phyloP scores from a whole-genome alignment of 2,888 invertebrate species.

The Lathronympha strigana region DNA sequence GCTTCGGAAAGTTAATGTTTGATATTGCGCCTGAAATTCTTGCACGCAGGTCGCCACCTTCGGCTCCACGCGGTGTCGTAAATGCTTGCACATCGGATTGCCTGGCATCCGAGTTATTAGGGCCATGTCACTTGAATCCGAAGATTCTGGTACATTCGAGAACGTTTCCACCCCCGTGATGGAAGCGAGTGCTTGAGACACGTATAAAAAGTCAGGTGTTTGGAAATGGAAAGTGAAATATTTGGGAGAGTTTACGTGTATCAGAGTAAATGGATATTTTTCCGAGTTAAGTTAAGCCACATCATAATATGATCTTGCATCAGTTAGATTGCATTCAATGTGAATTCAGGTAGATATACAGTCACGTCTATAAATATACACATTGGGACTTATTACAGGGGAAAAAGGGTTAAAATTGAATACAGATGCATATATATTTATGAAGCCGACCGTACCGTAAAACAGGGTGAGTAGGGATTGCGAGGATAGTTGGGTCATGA shows the following conservation, averaged over 20 bases:
- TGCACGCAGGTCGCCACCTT: slow-evolving; percentile 27
- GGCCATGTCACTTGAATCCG: slow-evolving; percentile 24
- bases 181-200: slow-evolving; percentile 28
- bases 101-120: slow-evolving; percentile 1
- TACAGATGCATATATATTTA: no score
- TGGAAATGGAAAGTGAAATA: slow-evolving; percentile 12
- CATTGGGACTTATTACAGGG: no score
- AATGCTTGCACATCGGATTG: slow-evolving; percentile 6
- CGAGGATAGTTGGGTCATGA: no score
- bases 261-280: slow-evolving; percentile 10
- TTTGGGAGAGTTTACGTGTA: slow-evolving; percentile 1
- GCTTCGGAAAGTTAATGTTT: not conserved
- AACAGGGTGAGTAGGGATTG: no score
- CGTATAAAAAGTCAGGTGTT: slow-evolving; percentile 16
- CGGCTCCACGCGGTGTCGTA: slow-evolving; percentile 26
- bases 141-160: slow-evolving; percentile 27
- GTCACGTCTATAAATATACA: no score
- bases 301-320: not conserved
- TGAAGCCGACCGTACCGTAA: no score
- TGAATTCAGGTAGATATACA: no score
- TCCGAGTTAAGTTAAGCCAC: not conserved
- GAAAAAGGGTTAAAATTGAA: no score
- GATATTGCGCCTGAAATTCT: slow-evolving; percentile 37
- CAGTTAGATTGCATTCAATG: not conserved
- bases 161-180: slow-evolving; percentile 12